Base-by-base conservation (phyloP, 1,140 invertebrate species). In the Protaetia brevitarsis region DNA sequence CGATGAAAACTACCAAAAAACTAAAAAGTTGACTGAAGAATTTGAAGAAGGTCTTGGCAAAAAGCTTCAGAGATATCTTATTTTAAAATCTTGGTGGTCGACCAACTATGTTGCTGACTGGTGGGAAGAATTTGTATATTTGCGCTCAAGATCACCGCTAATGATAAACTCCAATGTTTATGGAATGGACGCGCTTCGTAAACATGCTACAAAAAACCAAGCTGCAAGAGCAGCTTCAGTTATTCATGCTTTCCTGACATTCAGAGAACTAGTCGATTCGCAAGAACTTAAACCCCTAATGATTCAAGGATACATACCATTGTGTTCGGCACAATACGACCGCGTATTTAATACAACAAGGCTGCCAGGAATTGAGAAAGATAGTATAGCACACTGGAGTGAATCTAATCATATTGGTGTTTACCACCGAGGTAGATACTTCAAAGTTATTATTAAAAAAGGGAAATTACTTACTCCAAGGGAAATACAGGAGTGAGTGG, bases 101-200 rank as follows among this genome's bases (percentile, higher is more conserved):
- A 89, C 86, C 41, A 95, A 95, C 83, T 90, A 98, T 80, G 95
- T 98, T 0, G 95, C 95, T 3, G 97, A 99, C 88, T 99, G 97
- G 97, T 99, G 97, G 97, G 97, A 99, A 81, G 96, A 99, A 78
- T 99, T 97, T 78, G 96, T 99, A 26, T 99, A 99, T 78, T 83
- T 99, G 1, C 82, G 95, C 56, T 95, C 96, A 41, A 85, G 97
- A 59, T 91, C 92, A 7, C 94, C 97, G 0, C 86, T 99, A 8
- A 97, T 99, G 89, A 75, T 79, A 16, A 99, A 99, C 79, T 98
- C 95, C 51, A 99, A 99, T 82, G 99, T 98, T 80, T 99, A 99
- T 79, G 96, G 93, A 31, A 92, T 96, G 28, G 96, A 97, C 80
- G 91, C 93, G 11, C 89, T 97, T 65, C 83, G 95, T 13, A 85